Percentiles rank a stretch among this genome's conserved stretches.
phyloP scores from a whole-genome alignment of 1,140 invertebrate genomes.

The Drosophila serrata region DNA sequence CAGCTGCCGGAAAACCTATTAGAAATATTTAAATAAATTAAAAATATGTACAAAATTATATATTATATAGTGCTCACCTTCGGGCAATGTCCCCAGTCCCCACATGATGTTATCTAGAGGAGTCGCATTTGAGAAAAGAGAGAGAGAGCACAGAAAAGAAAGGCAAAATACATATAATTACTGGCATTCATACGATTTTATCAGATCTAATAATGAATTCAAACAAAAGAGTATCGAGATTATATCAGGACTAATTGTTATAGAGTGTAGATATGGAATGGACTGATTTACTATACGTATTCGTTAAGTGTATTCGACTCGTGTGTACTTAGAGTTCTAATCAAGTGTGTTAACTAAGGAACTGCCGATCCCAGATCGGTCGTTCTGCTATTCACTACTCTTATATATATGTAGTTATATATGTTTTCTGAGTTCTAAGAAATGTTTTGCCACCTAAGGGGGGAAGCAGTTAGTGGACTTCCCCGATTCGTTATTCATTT shows the following conservation, averaged over 20 bases:
- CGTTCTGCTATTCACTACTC: slow-evolving; percentile 53
- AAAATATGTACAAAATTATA: no score
- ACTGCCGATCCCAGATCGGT: slow-evolving; percentile 38
- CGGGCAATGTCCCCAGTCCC: slow-evolving; percentile 98
- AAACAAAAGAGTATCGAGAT: slow-evolving; percentile 46
- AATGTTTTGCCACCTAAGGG: slow-evolving; percentile 31
- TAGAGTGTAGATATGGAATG: slow-evolving; percentile 55
- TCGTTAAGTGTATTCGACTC: slow-evolving; percentile 26
- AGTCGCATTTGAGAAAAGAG: slow-evolving; percentile 50
- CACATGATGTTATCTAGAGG: slow-evolving; percentile 96
- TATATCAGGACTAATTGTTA: slow-evolving; percentile 57
- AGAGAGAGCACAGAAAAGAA: slow-evolving; percentile 69
- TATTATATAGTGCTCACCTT: slow-evolving; percentile 90
- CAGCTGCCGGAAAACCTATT: slow-evolving; percentile 95
- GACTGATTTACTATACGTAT: slow-evolving; percentile 57
- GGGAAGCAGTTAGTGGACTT: neutral
- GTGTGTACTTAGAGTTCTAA: slow-evolving; percentile 67
- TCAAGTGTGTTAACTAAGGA: slow-evolving; percentile 64
- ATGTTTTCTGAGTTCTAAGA: slow-evolving; percentile 47
- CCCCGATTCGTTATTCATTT: slow-evolving; percentile 25
- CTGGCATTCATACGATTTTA: slow-evolving; percentile 59
- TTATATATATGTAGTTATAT: slow-evolving; percentile 41
- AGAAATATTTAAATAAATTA: neutral
- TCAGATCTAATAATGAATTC: slow-evolving; percentile 52
- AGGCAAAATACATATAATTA: slow-evolving; percentile 68